These are phyloP conservation scores for Pangasius mekongensis DNA, from an alignment of 2,797 vertebrate genomes.

Conservation along the genomic window DNA sequence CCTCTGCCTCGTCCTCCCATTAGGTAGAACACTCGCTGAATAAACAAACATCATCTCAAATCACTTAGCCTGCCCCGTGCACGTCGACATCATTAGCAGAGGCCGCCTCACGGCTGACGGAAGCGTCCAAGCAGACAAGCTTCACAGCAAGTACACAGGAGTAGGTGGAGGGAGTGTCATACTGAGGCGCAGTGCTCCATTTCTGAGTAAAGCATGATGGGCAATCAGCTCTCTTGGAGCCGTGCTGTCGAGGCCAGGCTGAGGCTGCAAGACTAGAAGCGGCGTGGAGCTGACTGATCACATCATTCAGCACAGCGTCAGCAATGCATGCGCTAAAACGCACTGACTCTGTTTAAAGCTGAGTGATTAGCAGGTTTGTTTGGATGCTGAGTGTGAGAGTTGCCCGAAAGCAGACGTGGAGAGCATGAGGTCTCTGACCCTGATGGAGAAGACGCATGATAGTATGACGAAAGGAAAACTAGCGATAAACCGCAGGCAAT, in stretches of 20 bases:
- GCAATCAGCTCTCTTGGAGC: slow-evolving; percentile 32
- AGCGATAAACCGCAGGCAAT: not conserved
- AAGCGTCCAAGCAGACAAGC: slow-evolving; percentile 36
- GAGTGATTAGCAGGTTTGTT: slow-evolving; percentile 34
- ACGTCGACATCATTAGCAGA: slow-evolving; percentile 50
- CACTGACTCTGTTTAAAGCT: slow-evolving; percentile 11
- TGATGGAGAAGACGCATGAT: not conserved
- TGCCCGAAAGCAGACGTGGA: slow-evolving; percentile 4
- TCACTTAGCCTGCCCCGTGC: slow-evolving; percentile 45
- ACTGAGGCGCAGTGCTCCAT: slow-evolving; percentile 9
- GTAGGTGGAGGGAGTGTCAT: slow-evolving; percentile 14
- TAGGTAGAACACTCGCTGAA: slow-evolving; percentile 45
- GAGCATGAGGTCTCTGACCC: not conserved
- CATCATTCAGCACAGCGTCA: slow-evolving; percentile 47
- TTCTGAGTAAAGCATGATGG: slow-evolving; percentile 29
- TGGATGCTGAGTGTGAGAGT: not conserved
- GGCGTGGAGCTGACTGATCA: slow-evolving; percentile 33
- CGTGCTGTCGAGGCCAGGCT: slow-evolving; percentile 20
- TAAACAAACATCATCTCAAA: slow-evolving; percentile 60
- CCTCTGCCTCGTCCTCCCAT: slow-evolving; percentile 48
- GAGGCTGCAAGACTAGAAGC: slow-evolving; percentile 25
- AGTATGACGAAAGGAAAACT: not conserved
- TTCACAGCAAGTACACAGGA: not conserved
- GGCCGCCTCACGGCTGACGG: slow-evolving; percentile 40
- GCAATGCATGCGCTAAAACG: slow-evolving; percentile 23